These are phyloP conservation scores for Papilio gigon DNA, from an alignment of 2,888 invertebrate species.

Conservation along the genomic window DNA sequence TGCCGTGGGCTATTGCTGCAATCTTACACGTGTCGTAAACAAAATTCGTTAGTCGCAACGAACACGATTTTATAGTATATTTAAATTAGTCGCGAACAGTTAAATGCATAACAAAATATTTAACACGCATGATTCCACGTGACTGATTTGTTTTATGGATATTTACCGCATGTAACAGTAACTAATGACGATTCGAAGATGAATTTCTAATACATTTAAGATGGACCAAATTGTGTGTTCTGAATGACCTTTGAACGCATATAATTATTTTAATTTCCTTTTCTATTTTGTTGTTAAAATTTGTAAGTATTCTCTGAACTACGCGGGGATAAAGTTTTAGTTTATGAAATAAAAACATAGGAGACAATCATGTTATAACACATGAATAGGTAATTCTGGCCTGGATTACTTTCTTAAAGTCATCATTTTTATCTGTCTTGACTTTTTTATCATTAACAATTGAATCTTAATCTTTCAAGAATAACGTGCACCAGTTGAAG, in stretches of 20 bases:
- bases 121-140: conserved; percentile 42
- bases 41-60: conserved; percentile 47
- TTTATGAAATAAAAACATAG: too few relatives aligned
- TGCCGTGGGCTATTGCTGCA: conserved; percentile 8
- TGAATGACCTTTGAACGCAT: background rate
- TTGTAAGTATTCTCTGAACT: background rate
- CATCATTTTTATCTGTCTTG: too few relatives aligned
- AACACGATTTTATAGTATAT: conserved; percentile 44
- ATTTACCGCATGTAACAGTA: conserved; percentile 6
- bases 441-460: too few relatives aligned
- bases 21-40: conserved; percentile 46
- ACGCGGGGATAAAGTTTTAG: too few relatives aligned
- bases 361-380: too few relatives aligned
- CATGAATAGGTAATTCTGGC: too few relatives aligned
- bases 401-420: too few relatives aligned
- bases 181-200: conserved; percentile 5
- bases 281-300: background rate
- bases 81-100: conserved; percentile 46
- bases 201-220: background rate
- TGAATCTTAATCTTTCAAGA: too few relatives aligned
- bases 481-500: background rate
- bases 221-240: background rate
- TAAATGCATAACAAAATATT: conserved; percentile 41
- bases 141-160: conserved; percentile 30
- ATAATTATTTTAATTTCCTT: background rate